Evolutionary conservation across 1,140 invertebrate genomes (phyloP), one percentile per base, ranked within the genome.

Genomic region (Matsumurasca onukii): DNA sequence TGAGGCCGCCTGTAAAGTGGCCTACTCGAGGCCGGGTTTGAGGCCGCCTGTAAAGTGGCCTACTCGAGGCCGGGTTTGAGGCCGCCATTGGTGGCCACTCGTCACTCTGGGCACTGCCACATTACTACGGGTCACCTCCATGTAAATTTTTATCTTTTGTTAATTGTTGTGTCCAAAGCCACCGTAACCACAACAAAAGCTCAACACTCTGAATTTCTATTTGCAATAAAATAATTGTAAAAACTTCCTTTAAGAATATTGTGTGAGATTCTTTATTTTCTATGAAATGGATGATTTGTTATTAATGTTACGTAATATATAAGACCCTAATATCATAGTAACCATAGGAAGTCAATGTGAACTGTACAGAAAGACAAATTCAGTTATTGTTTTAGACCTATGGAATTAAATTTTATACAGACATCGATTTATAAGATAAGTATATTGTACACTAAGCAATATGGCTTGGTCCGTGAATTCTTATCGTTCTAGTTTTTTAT

Each of bases 231-330:
- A 59, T 52, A 52, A 59, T 27, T 27, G 55, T 59, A 59, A 59
- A 22, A 29, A 59, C 25, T 59, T 59, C 30, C 55, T 29, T 59
- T 59, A 24, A 27, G 55, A 24, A 29, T 59, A 59, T 59, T n/a
- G 55, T 27, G 55, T 59, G 55, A 59, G 25, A 59, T 59, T 24
- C 49, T 52, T 59, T 59, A 59, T 59, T 59, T 59, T 59, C 55
- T 59, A 59, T 24, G 55, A 59, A 39, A 39, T 39, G 55, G 30
- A 59, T 59, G 24, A 59, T 59, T 59, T 59, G 55, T 59, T 59
- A 59, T 59, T 59, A 59, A 29, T 59, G 55, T 59, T 59, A 59
- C 55, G 25, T 59, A 59, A 59, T 59, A 59, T 59, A 27, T 59
- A 59, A 59, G 55, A 59, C 15, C 30, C 55, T 59, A 59, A 27